Evolutionary conservation across 2,888 invertebrate species (phyloP), one percentile per base, ranked within the genome.

Genomic region (Idaea aversata): DNA sequence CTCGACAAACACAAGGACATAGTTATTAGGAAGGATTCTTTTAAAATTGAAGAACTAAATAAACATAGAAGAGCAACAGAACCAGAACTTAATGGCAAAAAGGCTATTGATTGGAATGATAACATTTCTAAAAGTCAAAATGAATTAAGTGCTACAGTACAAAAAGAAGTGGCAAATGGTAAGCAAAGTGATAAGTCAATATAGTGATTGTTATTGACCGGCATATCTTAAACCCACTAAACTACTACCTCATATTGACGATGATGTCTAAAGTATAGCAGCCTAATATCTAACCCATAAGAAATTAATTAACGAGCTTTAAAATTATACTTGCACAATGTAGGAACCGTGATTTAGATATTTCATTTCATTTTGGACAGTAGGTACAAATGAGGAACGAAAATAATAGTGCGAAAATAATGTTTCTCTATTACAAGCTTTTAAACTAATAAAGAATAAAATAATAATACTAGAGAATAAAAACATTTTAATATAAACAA

Each of bases 1-100:
- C 75, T 93, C 64, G 80, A 85, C 4, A 88, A 86, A 67, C 80
- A 85, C 63, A 84, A 85, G 69, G 76, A 84, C 65, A 81, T 83
- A 63, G 76, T 82, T 2, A 81, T 82, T 64, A 83, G 80, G 63
- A 90, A 85, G 72, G 79, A 82, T 66, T 83, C 87, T 3, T 72
- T 77, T 64, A 68, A 77, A 6, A 85, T 81, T 15, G 75, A 76
- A 57, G 82, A 83, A 62, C 67, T 74, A 15, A 77, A 75, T 47
- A 78, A 73, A 62, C 77, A 74, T 66, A 72, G 73, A 65, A 70
- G 74, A 64, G 71, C 72, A 47, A 79, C 73, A 10, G 79, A 80
- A 38, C 73, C 75, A 15, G 77, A 78, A 65, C 59, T 76, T 34
- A 78, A 77, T 68, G 70, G 74, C 74, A 71, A 78, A 74, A 74